phyloP scores from a whole-genome alignment of 2,113 vertebrate genomes.

The Oryzias woworae region DNA sequence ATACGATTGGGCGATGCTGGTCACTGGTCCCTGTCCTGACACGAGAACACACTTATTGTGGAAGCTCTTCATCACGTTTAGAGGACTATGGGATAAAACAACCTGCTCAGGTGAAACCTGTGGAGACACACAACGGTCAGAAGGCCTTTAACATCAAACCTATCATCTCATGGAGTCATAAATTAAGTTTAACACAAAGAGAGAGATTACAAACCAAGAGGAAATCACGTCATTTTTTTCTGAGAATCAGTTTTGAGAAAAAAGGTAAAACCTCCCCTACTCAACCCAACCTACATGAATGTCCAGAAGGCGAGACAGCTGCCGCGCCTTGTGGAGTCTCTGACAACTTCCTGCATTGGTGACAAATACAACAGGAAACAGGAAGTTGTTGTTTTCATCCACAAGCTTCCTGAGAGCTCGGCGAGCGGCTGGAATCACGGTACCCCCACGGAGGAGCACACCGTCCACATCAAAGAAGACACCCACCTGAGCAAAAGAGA shows the following conservation, averaged over 20 bases:
- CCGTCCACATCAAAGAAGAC: slow-evolving; percentile 89
- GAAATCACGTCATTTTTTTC: neutral
- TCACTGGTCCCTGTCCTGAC: slow-evolving; percentile 87
- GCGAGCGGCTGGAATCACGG: slow-evolving; percentile 82
- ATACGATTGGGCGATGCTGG: slow-evolving; percentile 88
- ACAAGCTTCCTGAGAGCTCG: slow-evolving; percentile 85
- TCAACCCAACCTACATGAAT: slow-evolving; percentile 61
- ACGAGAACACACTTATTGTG: slow-evolving; percentile 88
- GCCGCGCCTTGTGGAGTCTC: slow-evolving; percentile 82
- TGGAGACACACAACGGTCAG: slow-evolving; percentile 1
- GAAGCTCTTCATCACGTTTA: slow-evolving; percentile 81
- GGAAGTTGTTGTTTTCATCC: slow-evolving; percentile 77
- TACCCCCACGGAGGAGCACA: slow-evolving; percentile 83
- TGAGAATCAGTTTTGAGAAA: neutral
- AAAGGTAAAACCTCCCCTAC: neutral
- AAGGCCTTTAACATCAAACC: neutral
- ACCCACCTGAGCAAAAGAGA: slow-evolving; percentile 70
- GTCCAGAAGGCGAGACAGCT: slow-evolving; percentile 83
- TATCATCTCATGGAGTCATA: neutral
- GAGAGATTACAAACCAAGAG: too few species aligned
- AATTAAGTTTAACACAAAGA: neutral
- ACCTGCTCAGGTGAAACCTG: slow-evolving; percentile 87
- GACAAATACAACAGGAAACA: slow-evolving; percentile 88
- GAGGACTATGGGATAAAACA: slow-evolving; percentile 88
- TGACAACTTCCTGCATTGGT: slow-evolving; percentile 91